Evolutionary conservation across 2,888 invertebrate species (phyloP), one percentile per base, ranked within the genome.

Genomic region (Ellobium chinense): DNA sequence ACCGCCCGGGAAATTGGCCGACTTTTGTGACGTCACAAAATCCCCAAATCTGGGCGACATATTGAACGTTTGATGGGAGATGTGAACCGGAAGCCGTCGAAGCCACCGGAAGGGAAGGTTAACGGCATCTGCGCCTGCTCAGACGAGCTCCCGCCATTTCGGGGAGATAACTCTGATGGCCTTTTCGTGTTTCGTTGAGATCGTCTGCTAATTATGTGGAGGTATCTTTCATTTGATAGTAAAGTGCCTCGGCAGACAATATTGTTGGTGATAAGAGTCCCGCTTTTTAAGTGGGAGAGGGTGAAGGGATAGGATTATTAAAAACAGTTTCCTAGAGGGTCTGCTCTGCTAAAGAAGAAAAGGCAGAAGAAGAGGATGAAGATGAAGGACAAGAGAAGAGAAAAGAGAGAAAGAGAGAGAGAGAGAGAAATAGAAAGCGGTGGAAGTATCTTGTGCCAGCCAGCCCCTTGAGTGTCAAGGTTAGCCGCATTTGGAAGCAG

Each of bases 91-190:
- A 78, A 78, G 34, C 46, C 37, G 78, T 69, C 46, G 70, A 62
- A 62, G 46, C 68, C 31, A 68, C 78, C 78, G 78, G 78, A 78
- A 78, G 39, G 39, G 62, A 39, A 46, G 70, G 70, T 62, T 78
- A 78, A 70, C 78, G 70, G 62, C 78, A 46, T 62, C 70, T 70
- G 70, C 39, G 78, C n/a, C 62, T 69, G 66, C 36, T 29, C 39
- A 2, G 31, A 12, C n/a, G 39, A 39, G 34, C 31, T 34, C 21
- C 46, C 31, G 46, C 39, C 69, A 36, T 56, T 39, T 62, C 39
- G 36, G 60, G 60, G 37, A 70, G 78, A 78, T 78, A 78, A 78
- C 78, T 78, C 70, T 78, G 78, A 78, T 78, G 78, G 78, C 78
- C 69, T 78, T 78, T 78, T 70, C 78, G 78, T 78, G 78, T 78